Percentiles rank a stretch among this genome's conserved stretches.
phyloP scores from a whole-genome alignment of 2,113 vertebrate genomes.

The Clinocottus analis region DNA sequence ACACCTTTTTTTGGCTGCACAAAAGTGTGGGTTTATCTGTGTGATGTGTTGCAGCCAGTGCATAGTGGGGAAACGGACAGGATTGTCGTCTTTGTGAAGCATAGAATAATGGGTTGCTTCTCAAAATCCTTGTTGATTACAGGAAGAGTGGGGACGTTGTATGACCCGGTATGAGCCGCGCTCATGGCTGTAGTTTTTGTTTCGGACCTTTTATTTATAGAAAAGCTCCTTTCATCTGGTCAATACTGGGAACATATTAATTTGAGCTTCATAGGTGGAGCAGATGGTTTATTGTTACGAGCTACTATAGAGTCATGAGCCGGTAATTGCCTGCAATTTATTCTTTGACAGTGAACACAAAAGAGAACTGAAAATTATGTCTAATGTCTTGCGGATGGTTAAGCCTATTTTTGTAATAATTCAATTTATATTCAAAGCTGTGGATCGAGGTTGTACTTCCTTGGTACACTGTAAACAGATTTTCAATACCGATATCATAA shows the following conservation, averaged over 20 bases:
- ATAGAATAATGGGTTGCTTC: not conserved
- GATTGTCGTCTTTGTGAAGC: not conserved
- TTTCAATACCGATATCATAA: not conserved
- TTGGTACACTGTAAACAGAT: not conserved
- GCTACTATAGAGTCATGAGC: not conserved
- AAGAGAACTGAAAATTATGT: not conserved
- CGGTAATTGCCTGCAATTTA: slow-evolving; percentile 12
- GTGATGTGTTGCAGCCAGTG: not conserved
- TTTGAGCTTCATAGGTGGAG: not conserved
- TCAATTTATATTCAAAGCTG: not conserved
- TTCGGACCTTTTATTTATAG: not conserved
- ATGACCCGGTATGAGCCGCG: not conserved
- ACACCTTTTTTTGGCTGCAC: not conserved
- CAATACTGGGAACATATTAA: not conserved
- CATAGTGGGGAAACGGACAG: not conserved
- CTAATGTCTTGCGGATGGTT: slow-evolving; percentile 1
- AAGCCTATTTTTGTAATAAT: not conserved
- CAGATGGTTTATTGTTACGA: slow-evolving; percentile 25
- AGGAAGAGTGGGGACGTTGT: not conserved
- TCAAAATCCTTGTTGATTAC: not conserved
- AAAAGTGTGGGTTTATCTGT: not conserved
- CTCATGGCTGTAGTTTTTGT: not conserved
- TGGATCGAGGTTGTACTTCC: not conserved
- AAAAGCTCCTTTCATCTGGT: not conserved
- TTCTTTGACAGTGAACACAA: not conserved